Conservation (phyloP, 2,888 invertebrate species). For the Leucophenga montana region DNA sequence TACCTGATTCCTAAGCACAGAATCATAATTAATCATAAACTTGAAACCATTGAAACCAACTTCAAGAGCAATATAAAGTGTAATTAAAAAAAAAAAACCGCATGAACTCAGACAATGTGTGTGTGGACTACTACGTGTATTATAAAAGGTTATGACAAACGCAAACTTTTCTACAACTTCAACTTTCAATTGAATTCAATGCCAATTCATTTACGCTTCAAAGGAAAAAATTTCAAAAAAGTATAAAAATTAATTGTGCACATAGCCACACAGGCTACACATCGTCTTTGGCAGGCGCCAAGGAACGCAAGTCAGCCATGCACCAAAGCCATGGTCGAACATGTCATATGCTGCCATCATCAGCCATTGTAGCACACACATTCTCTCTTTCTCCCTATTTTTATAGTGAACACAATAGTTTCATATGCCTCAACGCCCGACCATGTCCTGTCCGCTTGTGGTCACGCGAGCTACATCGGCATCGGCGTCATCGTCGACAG, state of each 20-base stretch:
- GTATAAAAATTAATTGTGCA: conserved; percentile 55
- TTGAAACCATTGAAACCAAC: too few species aligned
- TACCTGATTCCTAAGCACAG: conserved; percentile 28
- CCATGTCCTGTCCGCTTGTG: conserved; percentile 34
- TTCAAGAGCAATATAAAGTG: conserved; percentile 24
- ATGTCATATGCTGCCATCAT: too few species aligned
- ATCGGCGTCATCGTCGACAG: conserved; percentile 33
- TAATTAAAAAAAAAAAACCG: neutral
- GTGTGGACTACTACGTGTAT: neutral
- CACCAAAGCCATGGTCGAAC: too few species aligned
- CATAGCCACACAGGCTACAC: conserved; percentile 30
- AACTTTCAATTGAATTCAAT: conserved; percentile 11
- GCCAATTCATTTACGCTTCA: conserved; percentile 12
- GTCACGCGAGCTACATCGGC: conserved; percentile 28
- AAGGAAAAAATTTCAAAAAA: too few species aligned
- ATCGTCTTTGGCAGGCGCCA: conserved; percentile 2
- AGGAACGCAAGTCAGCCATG: too few species aligned
- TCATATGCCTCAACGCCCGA: conserved; percentile 12
- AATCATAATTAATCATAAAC: conserved; percentile 18
- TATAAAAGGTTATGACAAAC: neutral
- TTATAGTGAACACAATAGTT: conserved; percentile 20
- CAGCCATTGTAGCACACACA: too few species aligned
- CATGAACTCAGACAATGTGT: neutral
- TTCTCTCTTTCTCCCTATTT: neutral
- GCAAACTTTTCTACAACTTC: conserved; percentile 9